These are phyloP conservation scores for Netelia virgata DNA, from an alignment of 2,888 invertebrate species.

Conservation along the genomic window DNA sequence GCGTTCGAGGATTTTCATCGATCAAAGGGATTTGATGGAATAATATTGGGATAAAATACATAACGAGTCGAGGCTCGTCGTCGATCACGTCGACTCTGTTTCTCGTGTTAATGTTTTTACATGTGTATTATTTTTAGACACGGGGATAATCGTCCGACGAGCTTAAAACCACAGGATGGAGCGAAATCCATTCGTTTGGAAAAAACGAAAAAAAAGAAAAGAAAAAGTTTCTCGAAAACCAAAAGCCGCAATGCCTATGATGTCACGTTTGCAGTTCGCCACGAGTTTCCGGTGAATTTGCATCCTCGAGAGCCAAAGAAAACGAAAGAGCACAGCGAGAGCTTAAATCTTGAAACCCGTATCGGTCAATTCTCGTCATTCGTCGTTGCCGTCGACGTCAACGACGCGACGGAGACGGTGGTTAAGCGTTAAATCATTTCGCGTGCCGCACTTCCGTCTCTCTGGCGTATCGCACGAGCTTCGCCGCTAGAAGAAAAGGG, in stretches of 20 bases:
- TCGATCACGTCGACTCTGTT: conserved; percentile 4
- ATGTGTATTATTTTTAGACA: neutral
- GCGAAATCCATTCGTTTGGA: too few species aligned
- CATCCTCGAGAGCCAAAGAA: neutral
- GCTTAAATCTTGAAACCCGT: neutral
- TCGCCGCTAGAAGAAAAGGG: neutral
- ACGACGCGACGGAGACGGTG: neutral
- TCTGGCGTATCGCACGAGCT: neutral
- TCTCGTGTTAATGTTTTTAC: neutral
- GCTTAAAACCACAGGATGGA: conserved; percentile 26
- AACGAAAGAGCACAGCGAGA: neutral
- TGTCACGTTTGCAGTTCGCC: neutral
- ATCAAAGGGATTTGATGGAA: conserved; percentile 20
- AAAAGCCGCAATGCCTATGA: neutral
- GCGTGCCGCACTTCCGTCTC: conserved; percentile 28
- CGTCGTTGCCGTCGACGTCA: conserved; percentile 11
- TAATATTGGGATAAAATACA: conserved; percentile 42
- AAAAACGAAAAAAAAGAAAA: neutral
- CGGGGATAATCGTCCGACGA: neutral
- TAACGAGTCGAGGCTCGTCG: neutral
- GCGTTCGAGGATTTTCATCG: conserved; percentile 38
- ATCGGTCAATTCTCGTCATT: neutral
- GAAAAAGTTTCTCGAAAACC: neutral
- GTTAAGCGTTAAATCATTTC: conserved; percentile 37
- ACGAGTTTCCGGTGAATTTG: conserved; percentile 29